Conservation (phyloP, 2,888 invertebrate genomes). For the Rhagophthalmus giganteus region DNA sequence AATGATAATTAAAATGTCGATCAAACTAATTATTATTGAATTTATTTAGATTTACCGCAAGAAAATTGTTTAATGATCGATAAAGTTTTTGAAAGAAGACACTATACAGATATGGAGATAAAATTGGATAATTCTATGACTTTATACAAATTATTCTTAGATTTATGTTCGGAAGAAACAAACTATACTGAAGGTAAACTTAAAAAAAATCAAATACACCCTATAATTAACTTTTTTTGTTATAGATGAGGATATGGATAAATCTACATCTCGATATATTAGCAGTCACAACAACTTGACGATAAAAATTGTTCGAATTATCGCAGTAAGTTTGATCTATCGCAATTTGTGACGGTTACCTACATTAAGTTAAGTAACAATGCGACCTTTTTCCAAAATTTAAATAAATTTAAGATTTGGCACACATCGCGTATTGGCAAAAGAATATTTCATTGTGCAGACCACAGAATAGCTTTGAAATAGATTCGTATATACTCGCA, state of each 20-base stretch:
- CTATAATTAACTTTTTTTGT: conserved; percentile 3
- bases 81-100: conserved; percentile 12
- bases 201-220: neutral
- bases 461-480: conserved; percentile 8
- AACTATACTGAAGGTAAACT: neutral
- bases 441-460: conserved; percentile 6
- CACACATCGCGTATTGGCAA: neutral
- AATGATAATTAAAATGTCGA: no score
- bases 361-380: no score
- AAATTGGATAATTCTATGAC: conserved; percentile 14
- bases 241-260: conserved; percentile 4
- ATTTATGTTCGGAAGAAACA: conserved; percentile 6
- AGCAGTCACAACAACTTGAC: conserved; percentile 33
- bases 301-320: conserved; percentile 31
- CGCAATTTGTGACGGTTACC: neutral
- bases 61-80: no score
- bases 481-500: conserved; percentile 5
- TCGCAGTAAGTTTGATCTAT: conserved; percentile 32
- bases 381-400: no score
- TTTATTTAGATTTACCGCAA: no score
- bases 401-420: no score
- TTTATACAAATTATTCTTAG: conserved; percentile 11
- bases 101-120: conserved; percentile 5
- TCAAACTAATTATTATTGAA: no score
- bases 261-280: conserved; percentile 21